Evolutionary conservation across 2,888 invertebrate species (phyloP).

Genomic region (Chouioia cunea): DNA sequence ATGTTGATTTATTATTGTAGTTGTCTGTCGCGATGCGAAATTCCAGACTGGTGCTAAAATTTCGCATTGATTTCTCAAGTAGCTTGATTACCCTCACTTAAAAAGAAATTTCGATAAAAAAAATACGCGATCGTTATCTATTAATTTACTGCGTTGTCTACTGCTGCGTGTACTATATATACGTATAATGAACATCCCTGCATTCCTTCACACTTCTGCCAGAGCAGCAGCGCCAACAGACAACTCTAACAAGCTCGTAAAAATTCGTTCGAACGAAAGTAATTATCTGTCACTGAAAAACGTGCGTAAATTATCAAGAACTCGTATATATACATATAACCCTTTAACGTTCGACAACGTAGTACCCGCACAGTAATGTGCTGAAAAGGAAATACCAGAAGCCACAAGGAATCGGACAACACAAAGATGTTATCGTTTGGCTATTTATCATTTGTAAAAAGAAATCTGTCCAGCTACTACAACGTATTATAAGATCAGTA

Average conservation of each 20-base stretch:
- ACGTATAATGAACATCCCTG: too few species aligned
- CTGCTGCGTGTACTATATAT: too few species aligned
- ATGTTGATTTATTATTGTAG: too few species aligned
- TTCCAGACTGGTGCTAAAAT: too few species aligned
- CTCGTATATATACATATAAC: background rate
- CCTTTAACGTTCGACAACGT: background rate
- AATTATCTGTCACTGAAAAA: constrained; percentile 24
- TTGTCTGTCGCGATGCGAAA: too few species aligned
- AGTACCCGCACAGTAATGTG: constrained; percentile 12
- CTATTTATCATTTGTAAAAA: constrained; percentile 52
- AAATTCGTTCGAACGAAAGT: constrained; percentile 5
- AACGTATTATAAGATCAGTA: constrained; percentile 5
- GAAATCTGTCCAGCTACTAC: constrained; percentile 49
- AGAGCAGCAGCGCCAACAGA: too few species aligned
- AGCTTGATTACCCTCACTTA: too few species aligned
- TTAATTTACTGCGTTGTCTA: background rate
- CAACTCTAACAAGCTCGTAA: constrained; percentile 23
- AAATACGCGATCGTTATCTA: constrained; percentile 11
- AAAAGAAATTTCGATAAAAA: constrained; percentile 10
- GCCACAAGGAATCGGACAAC: constrained; percentile 46
- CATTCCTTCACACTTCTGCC: constrained; percentile 1
- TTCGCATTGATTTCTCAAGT: too few species aligned
- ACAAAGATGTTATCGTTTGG: constrained; percentile 46
- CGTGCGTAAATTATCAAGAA: constrained; percentile 31
- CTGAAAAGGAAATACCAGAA: constrained; percentile 49